These are phyloP conservation scores for Threskiornis aethiopicus DNA, from an alignment of 2,797 vertebrate genomes.

Conservation along the genomic window DNA sequence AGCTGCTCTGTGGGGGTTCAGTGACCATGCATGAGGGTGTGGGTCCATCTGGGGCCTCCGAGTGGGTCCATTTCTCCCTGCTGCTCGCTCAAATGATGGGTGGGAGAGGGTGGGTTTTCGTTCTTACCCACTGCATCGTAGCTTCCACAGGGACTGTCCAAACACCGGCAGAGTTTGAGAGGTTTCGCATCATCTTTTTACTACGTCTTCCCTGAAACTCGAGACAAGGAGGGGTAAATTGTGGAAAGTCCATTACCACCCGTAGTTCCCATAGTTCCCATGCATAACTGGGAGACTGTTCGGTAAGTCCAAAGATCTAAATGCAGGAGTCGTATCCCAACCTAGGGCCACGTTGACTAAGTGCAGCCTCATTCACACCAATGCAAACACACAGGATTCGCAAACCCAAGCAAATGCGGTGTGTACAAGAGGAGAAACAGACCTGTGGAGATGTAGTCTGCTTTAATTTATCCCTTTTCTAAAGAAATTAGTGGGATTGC, in stretches of 20 bases:
- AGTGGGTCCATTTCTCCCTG: background rate
- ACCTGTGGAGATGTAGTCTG: fast-evolving
- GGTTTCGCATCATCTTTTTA: background rate
- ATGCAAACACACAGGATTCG: fast-evolving
- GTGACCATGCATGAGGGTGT: background rate
- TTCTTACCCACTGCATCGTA: background rate
- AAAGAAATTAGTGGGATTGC: background rate
- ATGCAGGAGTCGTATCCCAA: fast-evolving
- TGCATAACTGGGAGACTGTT: background rate
- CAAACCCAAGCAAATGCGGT: background rate
- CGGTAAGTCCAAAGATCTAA: background rate
- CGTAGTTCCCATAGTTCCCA: background rate
- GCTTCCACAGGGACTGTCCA: background rate
- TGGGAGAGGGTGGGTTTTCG: background rate
- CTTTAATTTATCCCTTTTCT: background rate
- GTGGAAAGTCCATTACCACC: background rate
- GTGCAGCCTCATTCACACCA: background rate
- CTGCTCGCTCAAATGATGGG: background rate
- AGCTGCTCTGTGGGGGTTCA: background rate
- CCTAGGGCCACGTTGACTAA: background rate
- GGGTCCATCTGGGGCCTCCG: fast-evolving
- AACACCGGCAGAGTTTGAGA: background rate
- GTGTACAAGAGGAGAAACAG: background rate
- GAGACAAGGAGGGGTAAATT: background rate
- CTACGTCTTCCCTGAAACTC: background rate